These are phyloP conservation scores for Epirrita christyi DNA, from an alignment of 2,888 invertebrate genomes.

Conservation along the genomic window DNA sequence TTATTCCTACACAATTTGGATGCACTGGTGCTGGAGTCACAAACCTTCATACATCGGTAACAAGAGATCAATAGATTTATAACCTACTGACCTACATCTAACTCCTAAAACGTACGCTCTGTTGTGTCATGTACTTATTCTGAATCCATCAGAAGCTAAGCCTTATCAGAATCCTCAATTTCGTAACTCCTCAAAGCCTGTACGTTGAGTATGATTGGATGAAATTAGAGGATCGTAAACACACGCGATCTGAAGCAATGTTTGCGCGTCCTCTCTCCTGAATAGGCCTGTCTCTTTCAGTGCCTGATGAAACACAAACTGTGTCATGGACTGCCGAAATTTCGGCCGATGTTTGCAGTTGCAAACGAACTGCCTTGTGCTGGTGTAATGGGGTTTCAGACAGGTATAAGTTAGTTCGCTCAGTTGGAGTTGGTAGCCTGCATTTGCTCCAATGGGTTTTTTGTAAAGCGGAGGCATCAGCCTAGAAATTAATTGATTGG, in stretches of 20 bases:
- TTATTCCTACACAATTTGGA: too few relatives aligned
- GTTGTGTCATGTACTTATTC: neutral
- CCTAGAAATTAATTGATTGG: constrained; percentile 28
- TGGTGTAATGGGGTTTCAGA: constrained; percentile 61
- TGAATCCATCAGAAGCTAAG: constrained; percentile 22
- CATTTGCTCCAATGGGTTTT: constrained; percentile 22
- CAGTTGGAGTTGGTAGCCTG: constrained; percentile 21
- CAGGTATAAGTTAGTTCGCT: constrained; percentile 42
- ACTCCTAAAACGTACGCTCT: neutral
- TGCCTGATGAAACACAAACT: constrained; percentile 80
- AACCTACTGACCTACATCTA: neutral
- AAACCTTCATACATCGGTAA: neutral
- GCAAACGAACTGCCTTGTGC: constrained; percentile 66
- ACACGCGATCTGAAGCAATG: constrained; percentile 62
- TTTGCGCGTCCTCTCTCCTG: constrained; percentile 61
- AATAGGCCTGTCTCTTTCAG: constrained; percentile 67
- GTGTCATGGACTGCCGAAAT: constrained; percentile 76
- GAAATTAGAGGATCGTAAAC: constrained; percentile 67
- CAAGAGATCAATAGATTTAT: neutral
- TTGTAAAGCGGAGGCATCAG: constrained; percentile 22
- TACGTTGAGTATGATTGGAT: constrained; percentile 66
- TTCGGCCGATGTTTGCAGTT: constrained; percentile 66
- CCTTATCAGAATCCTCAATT: constrained; percentile 25
- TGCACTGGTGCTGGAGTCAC: neutral
- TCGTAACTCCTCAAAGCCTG: constrained; percentile 34